Conservation (phyloP, 2,113 vertebrate species). For the Monopterus albus region DNA sequence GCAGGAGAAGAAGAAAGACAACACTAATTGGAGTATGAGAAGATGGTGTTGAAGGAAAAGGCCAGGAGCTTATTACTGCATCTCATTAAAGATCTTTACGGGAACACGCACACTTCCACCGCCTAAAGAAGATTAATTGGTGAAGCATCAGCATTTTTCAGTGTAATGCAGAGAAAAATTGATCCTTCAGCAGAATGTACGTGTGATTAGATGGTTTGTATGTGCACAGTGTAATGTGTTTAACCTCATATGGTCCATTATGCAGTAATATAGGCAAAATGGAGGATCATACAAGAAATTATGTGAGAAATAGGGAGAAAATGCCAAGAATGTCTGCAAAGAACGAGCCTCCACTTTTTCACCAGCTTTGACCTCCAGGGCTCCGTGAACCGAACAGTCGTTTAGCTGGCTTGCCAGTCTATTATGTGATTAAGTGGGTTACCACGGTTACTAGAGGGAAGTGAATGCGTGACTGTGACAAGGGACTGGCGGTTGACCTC, state of each 20-base stretch:
- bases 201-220: neutral
- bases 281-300: neutral
- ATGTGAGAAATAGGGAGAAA: too few relatives aligned
- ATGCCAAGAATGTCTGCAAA: neutral
- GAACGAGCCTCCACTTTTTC: constrained; percentile 3
- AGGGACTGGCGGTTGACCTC: constrained; percentile 42
- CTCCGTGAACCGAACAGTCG: neutral
- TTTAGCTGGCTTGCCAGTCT: constrained; percentile 16
- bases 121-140: constrained; percentile 11
- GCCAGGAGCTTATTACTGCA: constrained; percentile 3
- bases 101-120: constrained; percentile 21
- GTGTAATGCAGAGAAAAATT: constrained; percentile 11
- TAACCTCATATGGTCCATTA: neutral
- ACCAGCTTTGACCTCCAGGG: constrained; percentile 21
- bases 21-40: constrained; percentile 14
- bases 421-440: constrained; percentile 18
- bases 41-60: constrained; percentile 5
- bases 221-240: neutral
- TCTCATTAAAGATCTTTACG: constrained; percentile 48
- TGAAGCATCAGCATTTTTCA: constrained; percentile 34
- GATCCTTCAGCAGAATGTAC: constrained; percentile 5
- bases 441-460: constrained; percentile 18
- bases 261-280: neutral
- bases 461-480: constrained; percentile 12
- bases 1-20: constrained; percentile 8